These are phyloP conservation scores for Oncorhynchus gorbuscha DNA, from an alignment of 2,113 vertebrate species.

Conservation along the genomic window DNA sequence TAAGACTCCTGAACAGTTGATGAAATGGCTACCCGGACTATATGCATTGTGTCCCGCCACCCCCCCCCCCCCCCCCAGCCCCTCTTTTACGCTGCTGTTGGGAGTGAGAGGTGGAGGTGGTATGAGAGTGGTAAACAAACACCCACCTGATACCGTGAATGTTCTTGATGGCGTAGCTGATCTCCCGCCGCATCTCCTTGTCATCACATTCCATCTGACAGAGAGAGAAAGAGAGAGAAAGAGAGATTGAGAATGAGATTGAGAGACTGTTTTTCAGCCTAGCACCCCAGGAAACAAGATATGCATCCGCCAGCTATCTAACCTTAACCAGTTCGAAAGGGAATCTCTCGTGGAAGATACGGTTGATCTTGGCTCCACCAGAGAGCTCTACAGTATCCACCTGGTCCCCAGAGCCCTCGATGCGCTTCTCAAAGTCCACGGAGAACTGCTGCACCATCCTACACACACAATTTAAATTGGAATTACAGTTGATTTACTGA, in stretches of 20 bases:
- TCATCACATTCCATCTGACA: conserved; percentile 93
- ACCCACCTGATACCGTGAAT: conserved; percentile 92
- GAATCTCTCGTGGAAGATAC: conserved; percentile 94
- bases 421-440: conserved; percentile 94
- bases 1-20: too few species aligned
- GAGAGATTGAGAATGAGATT: too few species aligned
- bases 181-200: conserved; percentile 90
- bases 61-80: too few species aligned
- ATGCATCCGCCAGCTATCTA: conserved; percentile 9
- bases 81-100: too few species aligned
- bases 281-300: too few species aligned
- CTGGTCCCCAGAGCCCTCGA: conserved; percentile 93
- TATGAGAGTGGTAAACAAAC: not conserved
- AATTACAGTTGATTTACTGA: not conserved
- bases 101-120: too few species aligned
- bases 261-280: too few species aligned
- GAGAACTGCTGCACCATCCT: conserved; percentile 98
- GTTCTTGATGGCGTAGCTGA: conserved; percentile 98
- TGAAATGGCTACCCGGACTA: too few species aligned
- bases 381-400: conserved; percentile 94
- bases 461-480: not conserved
- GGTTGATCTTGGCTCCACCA: conserved; percentile 91
- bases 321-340: conserved; percentile 97
- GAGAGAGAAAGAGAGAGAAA: conserved; percentile 13
- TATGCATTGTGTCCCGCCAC: too few species aligned